These are phyloP conservation scores for Plagodis dolabraria DNA, from an alignment of 2,888 invertebrate genomes.

Conservation along the genomic window DNA sequence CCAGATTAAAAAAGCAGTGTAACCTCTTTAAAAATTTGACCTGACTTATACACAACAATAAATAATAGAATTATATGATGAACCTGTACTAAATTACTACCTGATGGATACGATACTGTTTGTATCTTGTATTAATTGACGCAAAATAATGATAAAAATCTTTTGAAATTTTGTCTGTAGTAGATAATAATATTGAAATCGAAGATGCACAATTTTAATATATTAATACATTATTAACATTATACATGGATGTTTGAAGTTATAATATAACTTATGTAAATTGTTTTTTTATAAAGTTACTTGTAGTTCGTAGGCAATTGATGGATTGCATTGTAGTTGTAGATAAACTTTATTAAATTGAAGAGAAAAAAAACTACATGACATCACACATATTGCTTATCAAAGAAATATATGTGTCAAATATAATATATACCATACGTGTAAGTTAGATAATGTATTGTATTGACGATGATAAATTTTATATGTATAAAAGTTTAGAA, in stretches of 20 bases:
- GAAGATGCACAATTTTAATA: slow-evolving; percentile 33
- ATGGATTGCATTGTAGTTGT: too few relatives aligned
- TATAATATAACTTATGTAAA: neutral
- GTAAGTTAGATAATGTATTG: neutral
- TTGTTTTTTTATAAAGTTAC: neutral
- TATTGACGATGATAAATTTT: neutral
- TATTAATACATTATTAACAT: slow-evolving; percentile 2
- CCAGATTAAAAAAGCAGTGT: too few relatives aligned
- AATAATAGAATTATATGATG: too few relatives aligned
- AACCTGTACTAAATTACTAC: too few relatives aligned
- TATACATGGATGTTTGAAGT: slow-evolving; percentile 1
- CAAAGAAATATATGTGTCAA: slow-evolving; percentile 3
- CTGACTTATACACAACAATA: too few relatives aligned
- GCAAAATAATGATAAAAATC: neutral
- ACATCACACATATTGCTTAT: neutral
- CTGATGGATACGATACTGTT: slow-evolving; percentile 2
- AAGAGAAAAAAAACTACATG: too few relatives aligned
- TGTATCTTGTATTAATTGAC: slow-evolving; percentile 5
- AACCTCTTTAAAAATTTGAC: too few relatives aligned
- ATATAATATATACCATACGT: neutral
- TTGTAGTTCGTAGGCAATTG: neutral
- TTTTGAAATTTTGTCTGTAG: neutral
- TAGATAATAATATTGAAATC: slow-evolving; percentile 11
- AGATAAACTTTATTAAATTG: too few relatives aligned
- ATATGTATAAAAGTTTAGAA: too few relatives aligned